Evolutionary conservation across 2,113 vertebrate species (phyloP).

Genomic region (Phylloscopus trochiloides): DNA sequence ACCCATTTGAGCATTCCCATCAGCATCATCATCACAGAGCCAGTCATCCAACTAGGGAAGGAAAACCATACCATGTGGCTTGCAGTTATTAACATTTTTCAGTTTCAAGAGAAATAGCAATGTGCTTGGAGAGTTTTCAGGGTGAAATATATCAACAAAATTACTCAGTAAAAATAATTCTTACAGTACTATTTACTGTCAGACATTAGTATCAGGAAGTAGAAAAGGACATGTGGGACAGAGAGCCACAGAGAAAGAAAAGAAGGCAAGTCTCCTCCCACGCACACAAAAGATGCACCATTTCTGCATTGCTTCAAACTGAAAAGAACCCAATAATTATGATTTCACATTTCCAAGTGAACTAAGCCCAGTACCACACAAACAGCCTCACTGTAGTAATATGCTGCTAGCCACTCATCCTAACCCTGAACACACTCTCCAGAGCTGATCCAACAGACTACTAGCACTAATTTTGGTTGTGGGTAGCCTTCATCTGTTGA

Average conservation of each 20-base stretch:
- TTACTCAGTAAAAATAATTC: constrained; percentile 1
- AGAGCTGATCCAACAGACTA: neutral
- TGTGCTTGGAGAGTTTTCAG: neutral
- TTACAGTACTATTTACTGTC: neutral
- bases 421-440: neutral
- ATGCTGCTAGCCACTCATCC: neutral
- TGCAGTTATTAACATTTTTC: neutral
- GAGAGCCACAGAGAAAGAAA: neutral
- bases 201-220: neutral
- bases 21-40: neutral
- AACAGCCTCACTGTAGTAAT: neutral
- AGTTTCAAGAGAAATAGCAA: neutral
- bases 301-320: constrained; percentile 16
- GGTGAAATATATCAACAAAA: constrained; percentile 1
- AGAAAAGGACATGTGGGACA: neutral
- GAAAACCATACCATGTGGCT: neutral
- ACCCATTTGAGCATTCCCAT: neutral
- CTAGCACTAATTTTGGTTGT: neutral
- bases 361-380: neutral
- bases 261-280: constrained; percentile 1
- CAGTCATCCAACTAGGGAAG: neutral
- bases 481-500: neutral
- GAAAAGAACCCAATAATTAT: constrained; percentile 39
- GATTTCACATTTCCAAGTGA: constrained; percentile 36
- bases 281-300: neutral